Base-by-base conservation (phyloP, 2,888 invertebrate species). In the Athripsodes cinereus region DNA sequence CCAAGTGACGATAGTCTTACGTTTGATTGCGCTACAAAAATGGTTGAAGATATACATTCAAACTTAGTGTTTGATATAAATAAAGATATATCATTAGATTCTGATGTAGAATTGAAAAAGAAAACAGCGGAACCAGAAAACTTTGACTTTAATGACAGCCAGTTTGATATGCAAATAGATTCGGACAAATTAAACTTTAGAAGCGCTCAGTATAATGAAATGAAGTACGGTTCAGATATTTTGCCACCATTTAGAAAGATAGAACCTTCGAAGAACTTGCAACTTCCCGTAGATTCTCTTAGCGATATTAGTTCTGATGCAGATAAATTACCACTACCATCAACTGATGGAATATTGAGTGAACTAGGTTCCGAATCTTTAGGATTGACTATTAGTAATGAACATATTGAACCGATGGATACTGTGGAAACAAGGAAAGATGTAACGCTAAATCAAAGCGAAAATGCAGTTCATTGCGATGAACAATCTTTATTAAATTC, bases 211-310 rank as follows among this genome's bases (percentile, higher is more conserved):
- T 63, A 59, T 47, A 59, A 61, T 21, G 57, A 59, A 50, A 53
- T 61, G 52, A 63, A 61, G 40, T 63, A 63, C 22, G 59, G 59
- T n/a, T 34, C 52, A 47, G 62, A 59, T 19, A 53, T 58, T 18
- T 52, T 63, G 48, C 63, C 63, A 13, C 63, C 63, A 6, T 63
- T 63, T 44, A 58, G 59, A 50, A 63, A 63, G 22, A 63, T 63
- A 31, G 63, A 63, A 57, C 46, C 53, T 1, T 44, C 57, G 10
- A 63, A 63, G 40, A 63, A 49, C 49, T 40, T 63, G 20, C 62
- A 60, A 34, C 46, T 61, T 2, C 59, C 63, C 0, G 58, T 60
- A 2, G 59, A 59, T 21, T 40, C 60, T 13, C 35, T 63, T 2
- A 55, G 57, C 10, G 60, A 61, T 34, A 63, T 63, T 3, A 61